These are phyloP conservation scores for Egretta garzetta DNA, from an alignment of 2,113 vertebrate species.

Conservation along the genomic window DNA sequence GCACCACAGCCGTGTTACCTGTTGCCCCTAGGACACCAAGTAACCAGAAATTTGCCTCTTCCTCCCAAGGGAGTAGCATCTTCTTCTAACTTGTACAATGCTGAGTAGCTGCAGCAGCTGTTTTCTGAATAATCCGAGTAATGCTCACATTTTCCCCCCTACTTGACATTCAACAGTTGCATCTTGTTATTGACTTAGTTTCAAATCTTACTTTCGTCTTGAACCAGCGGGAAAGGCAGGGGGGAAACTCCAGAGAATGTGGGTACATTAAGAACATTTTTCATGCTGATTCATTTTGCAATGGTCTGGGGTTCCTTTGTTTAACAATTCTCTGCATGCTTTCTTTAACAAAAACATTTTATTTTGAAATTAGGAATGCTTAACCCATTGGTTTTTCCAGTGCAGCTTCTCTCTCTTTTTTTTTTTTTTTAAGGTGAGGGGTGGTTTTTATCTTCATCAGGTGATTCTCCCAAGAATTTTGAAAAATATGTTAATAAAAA, in stretches of 20 bases:
- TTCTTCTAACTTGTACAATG: not conserved
- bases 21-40: not conserved
- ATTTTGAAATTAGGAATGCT: not conserved
- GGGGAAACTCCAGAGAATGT: not conserved
- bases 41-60: not conserved
- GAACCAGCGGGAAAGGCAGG: not conserved
- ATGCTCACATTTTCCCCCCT: not conserved
- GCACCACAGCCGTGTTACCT: not conserved
- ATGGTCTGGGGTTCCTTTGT: not conserved
- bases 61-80: not conserved
- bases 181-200: not conserved
- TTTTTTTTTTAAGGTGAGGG: not conserved
- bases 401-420: not conserved
- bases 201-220: not conserved
- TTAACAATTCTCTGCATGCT: not conserved
- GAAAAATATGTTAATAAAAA: not conserved
- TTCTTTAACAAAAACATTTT: not conserved
- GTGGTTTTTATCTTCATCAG: not conserved
- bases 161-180: conserved; percentile 22
- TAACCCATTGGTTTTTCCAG: not conserved
- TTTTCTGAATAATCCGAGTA: not conserved
- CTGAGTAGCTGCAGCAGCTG: not conserved
- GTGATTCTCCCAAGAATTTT: not conserved
- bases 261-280: not conserved
- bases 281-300: not conserved